These are phyloP conservation scores for Bombus confusus DNA, from an alignment of 1,140 invertebrate genomes.

Conservation along the genomic window DNA sequence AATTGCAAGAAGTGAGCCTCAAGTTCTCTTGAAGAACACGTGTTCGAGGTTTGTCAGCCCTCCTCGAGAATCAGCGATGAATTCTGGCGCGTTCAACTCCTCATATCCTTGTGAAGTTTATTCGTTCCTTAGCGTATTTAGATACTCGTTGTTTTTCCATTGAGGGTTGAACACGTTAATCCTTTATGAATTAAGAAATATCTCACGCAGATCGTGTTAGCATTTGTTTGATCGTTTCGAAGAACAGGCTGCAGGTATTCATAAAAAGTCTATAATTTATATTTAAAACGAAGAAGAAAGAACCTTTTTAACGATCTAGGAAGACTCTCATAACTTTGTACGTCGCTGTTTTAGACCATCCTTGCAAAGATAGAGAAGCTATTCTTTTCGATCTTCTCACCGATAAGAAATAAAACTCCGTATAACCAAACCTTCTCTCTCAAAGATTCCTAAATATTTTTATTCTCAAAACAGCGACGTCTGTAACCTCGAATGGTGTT, in stretches of 20 bases:
- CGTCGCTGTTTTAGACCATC: not conserved
- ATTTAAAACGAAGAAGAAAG: not conserved
- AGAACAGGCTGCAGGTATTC: not conserved
- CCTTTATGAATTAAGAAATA: not conserved
- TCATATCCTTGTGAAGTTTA: not conserved
- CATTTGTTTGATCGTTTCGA: not conserved
- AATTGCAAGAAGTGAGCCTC: slow-evolving; percentile 62
- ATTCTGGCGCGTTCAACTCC: not conserved
- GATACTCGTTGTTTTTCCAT: not conserved
- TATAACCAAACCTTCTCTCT: not conserved
- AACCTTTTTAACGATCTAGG: no score
- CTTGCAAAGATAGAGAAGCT: not conserved
- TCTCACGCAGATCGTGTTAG: not conserved
- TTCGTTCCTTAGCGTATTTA: not conserved
- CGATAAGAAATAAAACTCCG: not conserved
- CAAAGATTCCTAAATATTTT: not conserved
- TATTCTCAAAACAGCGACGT: not conserved
- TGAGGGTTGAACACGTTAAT: not conserved
- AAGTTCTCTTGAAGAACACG: slow-evolving; percentile 16
- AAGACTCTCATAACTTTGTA: not conserved
- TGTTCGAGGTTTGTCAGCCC: not conserved
- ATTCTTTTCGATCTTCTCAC: not conserved
- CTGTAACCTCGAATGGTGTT: not conserved
- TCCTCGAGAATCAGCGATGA: not conserved
- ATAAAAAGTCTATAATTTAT: not conserved